Conservation (phyloP, 1,140 invertebrate genomes). For the Bombus huntii region DNA sequence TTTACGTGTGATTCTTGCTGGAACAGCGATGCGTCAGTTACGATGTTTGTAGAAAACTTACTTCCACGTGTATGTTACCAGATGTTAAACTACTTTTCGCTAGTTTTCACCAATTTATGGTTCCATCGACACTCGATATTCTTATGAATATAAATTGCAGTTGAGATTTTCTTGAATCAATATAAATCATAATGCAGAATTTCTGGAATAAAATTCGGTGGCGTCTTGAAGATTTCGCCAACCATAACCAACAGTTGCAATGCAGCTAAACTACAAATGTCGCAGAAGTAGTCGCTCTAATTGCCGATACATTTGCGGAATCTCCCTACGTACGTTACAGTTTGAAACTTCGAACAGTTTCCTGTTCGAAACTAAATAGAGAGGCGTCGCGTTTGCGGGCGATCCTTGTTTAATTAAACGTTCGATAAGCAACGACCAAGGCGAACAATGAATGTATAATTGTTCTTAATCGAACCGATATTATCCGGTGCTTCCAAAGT, state of each 20-base stretch:
- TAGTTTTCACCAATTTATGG: too few relatives aligned
- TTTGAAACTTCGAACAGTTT: conserved; percentile 3
- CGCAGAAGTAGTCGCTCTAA: neutral
- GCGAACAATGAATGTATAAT: neutral
- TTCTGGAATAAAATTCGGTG: neutral
- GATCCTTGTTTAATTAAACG: conserved; percentile 23
- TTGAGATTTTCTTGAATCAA: neutral
- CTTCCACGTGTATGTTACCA: neutral
- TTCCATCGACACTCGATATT: neutral
- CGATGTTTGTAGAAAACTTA: too few relatives aligned
- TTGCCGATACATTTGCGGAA: neutral
- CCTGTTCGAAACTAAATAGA: neutral
- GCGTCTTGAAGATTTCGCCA: neutral
- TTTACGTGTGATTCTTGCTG: neutral
- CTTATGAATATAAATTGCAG: neutral
- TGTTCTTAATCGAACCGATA: neutral
- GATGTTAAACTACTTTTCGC: neutral
- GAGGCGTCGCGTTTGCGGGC: neutral
- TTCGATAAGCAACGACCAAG: neutral
- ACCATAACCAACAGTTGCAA: too few relatives aligned
- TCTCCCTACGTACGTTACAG: neutral
- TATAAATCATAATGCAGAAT: neutral
- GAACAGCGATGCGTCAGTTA: neutral
- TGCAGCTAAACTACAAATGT: too few relatives aligned
- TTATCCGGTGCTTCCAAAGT: neutral